phyloP scores from a whole-genome alignment of 1,140 invertebrate species.

The Ceratina australensis region DNA sequence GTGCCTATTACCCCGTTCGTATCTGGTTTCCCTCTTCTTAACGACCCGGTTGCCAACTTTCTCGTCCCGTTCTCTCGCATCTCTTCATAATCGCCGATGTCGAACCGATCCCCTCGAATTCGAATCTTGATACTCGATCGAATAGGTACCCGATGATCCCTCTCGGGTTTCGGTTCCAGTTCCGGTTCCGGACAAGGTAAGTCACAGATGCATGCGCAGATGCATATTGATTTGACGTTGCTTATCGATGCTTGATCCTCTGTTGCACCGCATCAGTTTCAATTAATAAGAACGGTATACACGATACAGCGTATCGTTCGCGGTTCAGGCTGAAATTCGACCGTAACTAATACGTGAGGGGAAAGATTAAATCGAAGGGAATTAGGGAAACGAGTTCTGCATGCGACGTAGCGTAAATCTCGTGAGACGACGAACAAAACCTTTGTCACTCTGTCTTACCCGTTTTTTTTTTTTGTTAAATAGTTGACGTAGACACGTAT shows the following conservation, averaged over 20 bases:
- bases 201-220: constrained; percentile 25
- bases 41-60: constrained; percentile 12
- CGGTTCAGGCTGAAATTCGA: not conserved
- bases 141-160: no score
- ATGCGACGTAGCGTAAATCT: constrained; percentile 45
- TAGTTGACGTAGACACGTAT: constrained; percentile 45
- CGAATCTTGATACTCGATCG: no score
- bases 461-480: constrained; percentile 34
- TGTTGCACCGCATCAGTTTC: constrained; percentile 19
- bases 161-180: no score
- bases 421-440: not conserved
- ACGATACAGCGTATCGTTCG: no score
- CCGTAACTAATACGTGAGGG: not conserved
- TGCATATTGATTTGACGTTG: not conserved
- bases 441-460: no score
- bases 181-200: constrained; percentile 21
- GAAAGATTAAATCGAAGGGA: not conserved
- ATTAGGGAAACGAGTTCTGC: constrained; percentile 17
- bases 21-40: not conserved
- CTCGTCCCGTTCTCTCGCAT: not conserved
- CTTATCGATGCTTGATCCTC: constrained; percentile 21
- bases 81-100: not conserved
- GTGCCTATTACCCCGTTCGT: not conserved
- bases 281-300: no score
- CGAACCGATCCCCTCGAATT: no score